Percentiles rank a stretch among this genome's conserved stretches.
Evolutionary conservation across 2,113 vertebrate species (phyloP).

Genomic region (Telmatochromis sp.): DNA sequence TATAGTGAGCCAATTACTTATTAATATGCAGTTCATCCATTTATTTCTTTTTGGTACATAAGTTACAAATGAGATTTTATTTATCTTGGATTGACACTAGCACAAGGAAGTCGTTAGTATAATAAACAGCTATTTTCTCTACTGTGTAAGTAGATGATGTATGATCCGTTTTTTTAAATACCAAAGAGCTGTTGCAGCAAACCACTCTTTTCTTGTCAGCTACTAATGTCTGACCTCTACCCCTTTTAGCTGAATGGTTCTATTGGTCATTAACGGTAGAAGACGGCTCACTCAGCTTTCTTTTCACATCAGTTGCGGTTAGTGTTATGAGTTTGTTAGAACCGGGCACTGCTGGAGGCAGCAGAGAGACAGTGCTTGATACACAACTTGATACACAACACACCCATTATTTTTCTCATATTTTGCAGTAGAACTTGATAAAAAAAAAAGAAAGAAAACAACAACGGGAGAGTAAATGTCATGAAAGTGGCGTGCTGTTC

Average conservation of each 20-base stretch:
- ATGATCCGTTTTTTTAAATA: background rate
- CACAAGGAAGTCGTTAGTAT: background rate
- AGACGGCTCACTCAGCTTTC: slow-evolving; percentile 19
- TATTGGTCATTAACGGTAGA: background rate
- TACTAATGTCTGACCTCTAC: slow-evolving; percentile 28
- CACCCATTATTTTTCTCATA: slow-evolving; percentile 27
- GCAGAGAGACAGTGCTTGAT: slow-evolving; percentile 49
- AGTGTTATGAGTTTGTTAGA: slow-evolving; percentile 43
- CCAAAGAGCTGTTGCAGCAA: background rate
- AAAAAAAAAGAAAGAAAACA: background rate
- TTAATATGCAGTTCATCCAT: background rate
- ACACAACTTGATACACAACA: slow-evolving; percentile 30
- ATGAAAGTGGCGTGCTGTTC: background rate
- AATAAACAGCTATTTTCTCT: background rate
- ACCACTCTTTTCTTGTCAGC: background rate
- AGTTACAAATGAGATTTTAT: background rate
- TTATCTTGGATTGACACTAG: background rate
- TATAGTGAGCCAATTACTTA: background rate
- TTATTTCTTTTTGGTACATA: background rate
- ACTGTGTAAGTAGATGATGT: background rate
- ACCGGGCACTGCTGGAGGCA: slow-evolving; percentile 44
- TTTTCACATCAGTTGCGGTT: slow-evolving; percentile 50
- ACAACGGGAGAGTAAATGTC: background rate
- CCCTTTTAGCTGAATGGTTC: slow-evolving; percentile 11
- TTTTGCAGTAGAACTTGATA: background rate